Evolutionary conservation across 2,113 vertebrate species (phyloP).

Genomic region (Dolichotis patagonum): DNA sequence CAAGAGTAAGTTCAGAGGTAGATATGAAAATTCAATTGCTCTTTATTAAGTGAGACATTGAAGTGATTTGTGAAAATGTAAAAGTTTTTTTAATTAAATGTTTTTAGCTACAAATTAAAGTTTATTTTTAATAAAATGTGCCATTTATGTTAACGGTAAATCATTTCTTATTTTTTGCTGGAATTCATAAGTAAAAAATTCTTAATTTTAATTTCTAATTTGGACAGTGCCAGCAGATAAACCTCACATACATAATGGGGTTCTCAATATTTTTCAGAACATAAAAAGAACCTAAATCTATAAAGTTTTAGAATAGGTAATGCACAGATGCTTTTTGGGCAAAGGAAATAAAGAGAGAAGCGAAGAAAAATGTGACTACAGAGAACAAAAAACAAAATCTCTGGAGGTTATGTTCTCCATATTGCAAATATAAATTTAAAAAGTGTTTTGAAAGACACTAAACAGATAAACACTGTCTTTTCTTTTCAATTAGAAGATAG

Average conservation of each 20-base stretch:
- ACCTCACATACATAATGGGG: not conserved
- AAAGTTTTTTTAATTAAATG: not conserved
- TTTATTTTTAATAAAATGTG: not conserved
- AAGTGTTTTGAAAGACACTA: not conserved
- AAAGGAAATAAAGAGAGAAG: not conserved
- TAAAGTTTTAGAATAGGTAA: not conserved
- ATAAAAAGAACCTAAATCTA: not conserved
- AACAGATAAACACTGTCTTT: not conserved
- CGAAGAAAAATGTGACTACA: not conserved
- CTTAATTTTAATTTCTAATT: conserved; percentile 33
- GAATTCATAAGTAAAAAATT: not conserved
- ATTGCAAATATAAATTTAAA: not conserved
- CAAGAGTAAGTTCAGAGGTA: not conserved
- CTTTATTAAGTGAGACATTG: not conserved
- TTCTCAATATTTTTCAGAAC: conserved; percentile 14
- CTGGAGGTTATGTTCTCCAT: not conserved
- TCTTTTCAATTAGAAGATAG: not conserved
- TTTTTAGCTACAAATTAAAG: not conserved
- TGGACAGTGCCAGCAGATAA: not conserved
- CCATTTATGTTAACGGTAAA: not conserved
- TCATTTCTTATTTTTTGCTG: not conserved
- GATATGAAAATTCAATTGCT: not conserved
- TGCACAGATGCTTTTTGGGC: not conserved
- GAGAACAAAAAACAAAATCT: not conserved
- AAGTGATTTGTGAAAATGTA: not conserved